phyloP scores from a whole-genome alignment of 2,888 invertebrate genomes.

The Trisateles emortualis region DNA sequence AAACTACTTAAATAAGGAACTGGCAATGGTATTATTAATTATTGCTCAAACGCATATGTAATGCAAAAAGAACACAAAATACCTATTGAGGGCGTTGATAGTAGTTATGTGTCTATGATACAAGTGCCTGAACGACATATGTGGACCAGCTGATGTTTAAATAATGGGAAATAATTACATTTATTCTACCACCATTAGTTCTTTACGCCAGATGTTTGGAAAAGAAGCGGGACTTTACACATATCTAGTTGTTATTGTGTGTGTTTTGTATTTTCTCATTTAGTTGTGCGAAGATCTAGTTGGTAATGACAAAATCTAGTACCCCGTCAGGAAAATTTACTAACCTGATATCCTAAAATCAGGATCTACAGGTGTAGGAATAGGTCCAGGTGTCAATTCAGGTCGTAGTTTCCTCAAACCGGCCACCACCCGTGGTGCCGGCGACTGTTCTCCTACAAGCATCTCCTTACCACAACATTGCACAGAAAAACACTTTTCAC shows the following conservation, averaged over 20 bases:
- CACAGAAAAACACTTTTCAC: slow-evolving; percentile 68
- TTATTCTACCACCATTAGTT: slow-evolving; percentile 8
- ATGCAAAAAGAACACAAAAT: background rate
- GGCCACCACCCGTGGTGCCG: slow-evolving; percentile 85
- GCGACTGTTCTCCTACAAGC: slow-evolving; percentile 83
- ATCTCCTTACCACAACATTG: slow-evolving; percentile 78
- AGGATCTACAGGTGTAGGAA: slow-evolving; percentile 77
- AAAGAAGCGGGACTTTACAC: background rate
- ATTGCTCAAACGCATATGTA: too few species aligned
- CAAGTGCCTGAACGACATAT: slow-evolving; percentile 12
- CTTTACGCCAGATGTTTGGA: slow-evolving; percentile 27
- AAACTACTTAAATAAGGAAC: too few species aligned
- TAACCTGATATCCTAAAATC: slow-evolving; percentile 81
- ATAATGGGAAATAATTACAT: background rate
- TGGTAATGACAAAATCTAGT: slow-evolving; percentile 11
- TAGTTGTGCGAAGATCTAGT: slow-evolving; percentile 17
- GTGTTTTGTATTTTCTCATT: background rate
- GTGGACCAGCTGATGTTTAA: slow-evolving; percentile 30
- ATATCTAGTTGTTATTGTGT: background rate
- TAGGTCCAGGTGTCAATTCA: slow-evolving; percentile 80
- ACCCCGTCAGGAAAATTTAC: slow-evolving; percentile 29
- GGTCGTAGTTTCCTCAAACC: slow-evolving; percentile 81
- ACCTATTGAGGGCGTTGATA: background rate
- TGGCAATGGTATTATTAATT: too few species aligned
- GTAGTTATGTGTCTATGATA: background rate